Evolutionary conservation across 2,888 invertebrate genomes (phyloP), one percentile per base, ranked within the genome.

Genomic region (Augochlorella aurata): DNA sequence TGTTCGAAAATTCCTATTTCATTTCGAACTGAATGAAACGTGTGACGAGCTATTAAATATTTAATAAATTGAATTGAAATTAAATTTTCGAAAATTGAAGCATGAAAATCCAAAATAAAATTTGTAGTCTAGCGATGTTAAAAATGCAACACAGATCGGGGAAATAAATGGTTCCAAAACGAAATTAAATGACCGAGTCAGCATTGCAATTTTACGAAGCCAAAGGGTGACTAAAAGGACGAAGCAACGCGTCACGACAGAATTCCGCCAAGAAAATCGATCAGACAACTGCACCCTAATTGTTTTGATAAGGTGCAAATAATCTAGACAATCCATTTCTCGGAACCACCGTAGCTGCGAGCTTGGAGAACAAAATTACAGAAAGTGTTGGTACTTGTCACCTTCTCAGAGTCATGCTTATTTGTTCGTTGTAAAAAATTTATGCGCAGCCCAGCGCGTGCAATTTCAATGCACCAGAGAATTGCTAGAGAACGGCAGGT

Each of bases 401-500:
- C 24, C 47, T 58, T 45, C 29, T n/a, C n/a, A 29, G 73, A 18
- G 52, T 18, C 10, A 10, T 7, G 21, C 29, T 66, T 69, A 44
- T 50, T 16, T 21, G 54, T 24, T 58, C 24, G 47, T 66, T 44
- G 63, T 81, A 73, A 79, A 67, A 81, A 69, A 14, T 47, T 52
- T n/a, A 49, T n/a, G 21, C 7, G 50, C 12, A 29, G 47, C 7
- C 38, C 5, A 38, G 38, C 38, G 5, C 38, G 38, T 38, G 38
- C 38, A 38, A 38, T 38, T 38, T 38, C 38, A 73, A 21, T 7
- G 14, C 16, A 45, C 10, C 44, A 24, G 52, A 63, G 65, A 65
- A 65, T 45, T 45, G n/a, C n/a, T 16, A 49, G 14, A 63, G 63
- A 65, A n/a, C 7, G 21, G 24, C 50, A 21, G 10, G 63, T 63